phyloP scores from a whole-genome alignment of 1,140 invertebrate species.

The Alviniconcha marisindica region DNA sequence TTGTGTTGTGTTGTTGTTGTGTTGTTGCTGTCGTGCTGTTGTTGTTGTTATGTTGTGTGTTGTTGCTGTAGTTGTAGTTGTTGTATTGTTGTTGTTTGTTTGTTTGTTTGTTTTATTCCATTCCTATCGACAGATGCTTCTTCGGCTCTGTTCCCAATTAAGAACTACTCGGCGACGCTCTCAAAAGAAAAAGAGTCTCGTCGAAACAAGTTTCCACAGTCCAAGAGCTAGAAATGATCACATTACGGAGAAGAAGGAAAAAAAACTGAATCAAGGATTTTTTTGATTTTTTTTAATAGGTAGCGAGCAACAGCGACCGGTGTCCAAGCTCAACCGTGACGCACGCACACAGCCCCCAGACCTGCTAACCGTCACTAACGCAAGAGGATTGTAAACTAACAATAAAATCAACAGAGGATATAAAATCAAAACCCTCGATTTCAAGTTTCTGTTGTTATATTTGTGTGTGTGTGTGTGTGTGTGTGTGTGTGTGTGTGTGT shows the following conservation, averaged over 20 bases:
- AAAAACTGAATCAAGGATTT: neutral
- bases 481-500: neutral
- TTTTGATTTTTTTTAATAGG: neutral
- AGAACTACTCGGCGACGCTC: neutral
- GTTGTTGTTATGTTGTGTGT: no score
- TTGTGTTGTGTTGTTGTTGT: no score
- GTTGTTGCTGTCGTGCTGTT: no score
- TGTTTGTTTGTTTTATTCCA: no score
- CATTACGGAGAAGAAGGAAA: neutral
- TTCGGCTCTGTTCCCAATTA: neutral
- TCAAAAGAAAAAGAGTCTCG: neutral
- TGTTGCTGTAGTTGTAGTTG: no score
- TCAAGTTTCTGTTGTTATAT: no score
- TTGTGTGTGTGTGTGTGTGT: no score
- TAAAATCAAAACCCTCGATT: no score
- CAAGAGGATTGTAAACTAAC: no score
- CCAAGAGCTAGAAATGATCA: neutral
- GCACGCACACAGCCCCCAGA: neutral
- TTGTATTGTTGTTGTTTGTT: no score
- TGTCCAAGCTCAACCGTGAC: neutral
- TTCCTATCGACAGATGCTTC: neutral
- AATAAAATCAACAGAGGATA: no score
- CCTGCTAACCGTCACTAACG: no score
- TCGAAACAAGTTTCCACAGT: neutral
- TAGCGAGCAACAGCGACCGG: neutral